Percentiles rank a stretch among this genome's conserved stretches.
Conservation (phyloP, 2,888 invertebrate species). For the Acleris sparsana region DNA sequence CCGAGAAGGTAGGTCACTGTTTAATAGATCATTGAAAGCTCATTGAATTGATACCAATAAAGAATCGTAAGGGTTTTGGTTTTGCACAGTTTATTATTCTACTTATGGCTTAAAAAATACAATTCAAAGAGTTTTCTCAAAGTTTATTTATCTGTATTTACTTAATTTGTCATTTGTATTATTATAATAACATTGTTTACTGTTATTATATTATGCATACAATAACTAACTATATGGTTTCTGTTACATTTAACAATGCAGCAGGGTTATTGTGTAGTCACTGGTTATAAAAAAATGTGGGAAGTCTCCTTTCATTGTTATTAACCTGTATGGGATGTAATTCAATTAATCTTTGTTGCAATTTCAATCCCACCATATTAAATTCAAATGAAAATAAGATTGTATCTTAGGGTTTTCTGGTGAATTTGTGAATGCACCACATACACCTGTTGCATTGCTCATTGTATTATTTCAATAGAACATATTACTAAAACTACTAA, state of each 20-base stretch:
- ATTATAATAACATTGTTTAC: slow-evolving; percentile 8
- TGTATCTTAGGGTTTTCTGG: background rate
- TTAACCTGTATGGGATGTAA: slow-evolving; percentile 10
- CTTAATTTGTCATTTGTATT: slow-evolving; percentile 17
- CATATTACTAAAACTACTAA: background rate
- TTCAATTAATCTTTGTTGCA: slow-evolving; percentile 59
- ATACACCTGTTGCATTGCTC: slow-evolving; percentile 46
- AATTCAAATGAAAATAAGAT: background rate
- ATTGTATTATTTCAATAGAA: slow-evolving; percentile 8
- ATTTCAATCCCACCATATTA: slow-evolving; percentile 54
- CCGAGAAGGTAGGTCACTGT: slow-evolving; percentile 71
- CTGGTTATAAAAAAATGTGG: slow-evolving; percentile 31
- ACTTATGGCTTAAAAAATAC: no score
- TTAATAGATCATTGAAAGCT: slow-evolving; percentile 49
- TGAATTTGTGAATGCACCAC: slow-evolving; percentile 38
- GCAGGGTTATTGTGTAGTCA: slow-evolving; percentile 45
- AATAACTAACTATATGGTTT: slow-evolving; percentile 3
- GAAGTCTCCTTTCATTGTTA: slow-evolving; percentile 42
- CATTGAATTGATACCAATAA: slow-evolving; percentile 50
- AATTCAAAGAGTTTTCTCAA: slow-evolving; percentile 48
- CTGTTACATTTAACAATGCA: slow-evolving; percentile 44
- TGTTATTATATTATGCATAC: slow-evolving; percentile 14
- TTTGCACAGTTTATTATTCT: no score
- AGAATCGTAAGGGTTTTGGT: background rate
- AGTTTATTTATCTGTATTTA: slow-evolving; percentile 1